A percentile compares a stretch with the other conserved stretches of the same genome.
These are phyloP conservation scores for Potamarius usumacintae DNA, from an alignment of 2,113 vertebrate genomes.

Conservation along the genomic window DNA sequence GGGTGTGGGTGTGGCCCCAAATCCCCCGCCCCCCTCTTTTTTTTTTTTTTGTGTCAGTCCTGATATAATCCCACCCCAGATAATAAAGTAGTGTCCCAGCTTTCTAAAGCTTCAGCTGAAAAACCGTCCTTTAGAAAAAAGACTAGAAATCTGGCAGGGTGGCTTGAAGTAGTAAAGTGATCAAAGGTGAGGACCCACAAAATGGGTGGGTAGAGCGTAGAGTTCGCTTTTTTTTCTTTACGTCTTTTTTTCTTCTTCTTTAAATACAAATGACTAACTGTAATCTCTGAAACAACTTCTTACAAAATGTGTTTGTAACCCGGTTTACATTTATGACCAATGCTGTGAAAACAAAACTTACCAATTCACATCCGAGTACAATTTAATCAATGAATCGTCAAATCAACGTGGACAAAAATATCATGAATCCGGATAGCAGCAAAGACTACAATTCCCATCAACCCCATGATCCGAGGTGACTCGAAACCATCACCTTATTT, in stretches of 20 bases:
- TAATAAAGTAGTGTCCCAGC: constrained; percentile 50
- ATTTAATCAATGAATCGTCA: not conserved
- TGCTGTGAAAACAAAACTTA: not conserved
- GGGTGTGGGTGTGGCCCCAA: constrained; percentile 39
- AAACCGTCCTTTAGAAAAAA: constrained; percentile 41
- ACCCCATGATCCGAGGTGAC: not conserved
- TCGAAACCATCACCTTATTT: not conserved
- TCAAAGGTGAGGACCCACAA: constrained; percentile 26
- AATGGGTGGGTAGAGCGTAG: constrained; percentile 32
- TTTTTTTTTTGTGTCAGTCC: constrained; percentile 1
- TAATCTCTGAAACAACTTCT: constrained; percentile 37
- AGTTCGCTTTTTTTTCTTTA: constrained; percentile 12
- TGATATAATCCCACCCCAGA: constrained; percentile 25
- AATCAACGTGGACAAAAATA: not conserved
- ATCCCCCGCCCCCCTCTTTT: not conserved
- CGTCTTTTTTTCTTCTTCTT: not conserved
- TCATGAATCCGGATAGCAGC: constrained; percentile 31
- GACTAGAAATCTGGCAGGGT: constrained; percentile 55
- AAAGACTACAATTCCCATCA: constrained; percentile 35
- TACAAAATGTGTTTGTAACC: constrained; percentile 34
- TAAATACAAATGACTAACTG: constrained; percentile 42
- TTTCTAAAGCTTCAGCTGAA: constrained; percentile 44
- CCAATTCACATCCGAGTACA: not conserved
- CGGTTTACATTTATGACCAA: not conserved
- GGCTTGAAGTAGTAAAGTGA: constrained; percentile 40